Evolutionary conservation across 2,113 vertebrate genomes (phyloP).

Genomic region (Gymnogyps californianus): DNA sequence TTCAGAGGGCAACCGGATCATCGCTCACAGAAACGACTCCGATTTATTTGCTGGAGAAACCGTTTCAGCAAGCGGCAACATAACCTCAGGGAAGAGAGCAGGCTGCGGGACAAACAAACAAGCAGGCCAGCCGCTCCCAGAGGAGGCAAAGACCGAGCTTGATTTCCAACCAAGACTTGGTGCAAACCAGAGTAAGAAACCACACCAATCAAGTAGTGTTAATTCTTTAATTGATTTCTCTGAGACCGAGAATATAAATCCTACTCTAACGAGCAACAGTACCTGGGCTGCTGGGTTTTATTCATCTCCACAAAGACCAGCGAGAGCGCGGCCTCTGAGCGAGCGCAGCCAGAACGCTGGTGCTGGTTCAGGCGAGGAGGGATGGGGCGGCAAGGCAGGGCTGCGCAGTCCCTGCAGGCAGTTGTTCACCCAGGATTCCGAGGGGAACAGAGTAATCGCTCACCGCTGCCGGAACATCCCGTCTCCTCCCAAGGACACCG

Average conservation of each 20-base stretch:
- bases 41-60: rapidly evolving
- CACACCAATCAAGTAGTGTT: rapidly evolving
- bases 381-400: rapidly evolving
- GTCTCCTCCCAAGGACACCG: not conserved
- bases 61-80: rapidly evolving
- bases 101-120: not conserved
- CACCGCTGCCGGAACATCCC: not conserved
- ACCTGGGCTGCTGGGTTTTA: not conserved
- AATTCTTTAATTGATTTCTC: not conserved
- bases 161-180: not conserved
- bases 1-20: not conserved
- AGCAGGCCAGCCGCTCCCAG: no score
- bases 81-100: not conserved
- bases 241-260: not conserved
- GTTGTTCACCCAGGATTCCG: slow-evolving; percentile 69
- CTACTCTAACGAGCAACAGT: rapidly evolving
- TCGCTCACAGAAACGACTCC: not conserved
- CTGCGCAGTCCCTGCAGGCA: not conserved
- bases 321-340: rapidly evolving
- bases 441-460: slow-evolving; percentile 67
- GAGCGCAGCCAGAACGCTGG: rapidly evolving
- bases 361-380: rapidly evolving
- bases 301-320: rapidly evolving
- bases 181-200: not conserved
- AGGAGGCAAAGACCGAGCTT: rapidly evolving